phyloP scores from a whole-genome alignment of 1,140 invertebrate species.

The Temnothorax longispinosus region DNA sequence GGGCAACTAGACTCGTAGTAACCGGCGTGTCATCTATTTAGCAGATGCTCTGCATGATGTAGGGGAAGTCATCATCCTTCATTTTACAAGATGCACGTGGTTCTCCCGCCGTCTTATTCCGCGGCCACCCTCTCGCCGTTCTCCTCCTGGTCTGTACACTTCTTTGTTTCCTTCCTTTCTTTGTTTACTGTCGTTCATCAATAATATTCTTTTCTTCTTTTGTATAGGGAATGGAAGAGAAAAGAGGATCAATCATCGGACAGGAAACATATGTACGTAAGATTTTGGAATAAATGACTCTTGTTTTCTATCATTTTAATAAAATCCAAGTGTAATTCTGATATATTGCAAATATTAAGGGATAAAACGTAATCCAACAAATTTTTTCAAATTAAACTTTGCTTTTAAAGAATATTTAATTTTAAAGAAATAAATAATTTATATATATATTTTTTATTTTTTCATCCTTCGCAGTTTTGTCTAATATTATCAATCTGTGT shows the following conservation, averaged over 20 bases:
- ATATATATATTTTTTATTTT: not conserved
- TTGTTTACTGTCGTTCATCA: not conserved
- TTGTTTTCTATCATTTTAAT: not conserved
- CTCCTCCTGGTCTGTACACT: constrained; percentile 9
- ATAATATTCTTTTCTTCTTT: not conserved
- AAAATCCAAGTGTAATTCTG: not conserved
- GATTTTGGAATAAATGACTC: not conserved
- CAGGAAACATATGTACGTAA: not conserved
- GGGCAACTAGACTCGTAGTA: constrained; percentile 77
- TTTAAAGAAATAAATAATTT: not conserved
- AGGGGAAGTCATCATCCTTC: constrained; percentile 79
- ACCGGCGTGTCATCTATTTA: constrained; percentile 78
- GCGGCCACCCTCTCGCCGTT: constrained; percentile 56
- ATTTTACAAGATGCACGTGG: constrained; percentile 62
- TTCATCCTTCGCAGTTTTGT: not conserved
- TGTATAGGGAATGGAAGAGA: not conserved
- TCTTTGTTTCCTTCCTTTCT: constrained; percentile 18
- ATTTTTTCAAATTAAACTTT: not conserved
- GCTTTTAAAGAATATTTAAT: not conserved
- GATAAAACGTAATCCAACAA: not conserved
- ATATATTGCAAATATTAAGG: not conserved
- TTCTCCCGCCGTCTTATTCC: constrained; percentile 62
- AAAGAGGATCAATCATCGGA: not conserved
- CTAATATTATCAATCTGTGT: not conserved
- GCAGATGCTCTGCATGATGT: constrained; percentile 71